Percentiles rank a stretch among this genome's conserved stretches.
phyloP scores from a whole-genome alignment of 2,113 vertebrate species.

The Himantopus leucocephalus region DNA sequence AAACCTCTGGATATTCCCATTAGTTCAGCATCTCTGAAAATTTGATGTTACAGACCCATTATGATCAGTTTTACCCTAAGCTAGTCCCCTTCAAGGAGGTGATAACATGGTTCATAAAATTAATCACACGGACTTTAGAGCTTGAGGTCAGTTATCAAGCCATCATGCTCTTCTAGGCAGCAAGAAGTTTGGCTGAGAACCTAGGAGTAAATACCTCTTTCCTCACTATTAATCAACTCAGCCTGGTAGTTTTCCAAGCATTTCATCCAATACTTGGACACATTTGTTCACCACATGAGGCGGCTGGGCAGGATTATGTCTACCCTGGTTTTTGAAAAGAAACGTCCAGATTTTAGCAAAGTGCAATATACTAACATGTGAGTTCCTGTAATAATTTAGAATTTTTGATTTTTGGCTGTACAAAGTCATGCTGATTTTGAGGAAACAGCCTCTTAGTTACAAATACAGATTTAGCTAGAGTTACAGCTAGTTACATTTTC shows the following conservation, averaged over 20 bases:
- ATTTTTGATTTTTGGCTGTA: not conserved
- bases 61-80: not conserved
- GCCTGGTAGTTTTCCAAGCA: not conserved
- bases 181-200: not conserved
- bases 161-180: not conserved
- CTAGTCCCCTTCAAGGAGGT: not conserved
- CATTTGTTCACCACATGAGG: not conserved
- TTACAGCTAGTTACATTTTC: not conserved
- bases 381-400: not conserved
- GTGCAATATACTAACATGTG: fast-evolving
- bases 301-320: not conserved
- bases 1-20: not conserved
- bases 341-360: not conserved
- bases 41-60: not conserved
- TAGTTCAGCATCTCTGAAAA: not conserved
- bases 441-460: not conserved
- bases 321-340: not conserved
- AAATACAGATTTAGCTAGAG: not conserved
- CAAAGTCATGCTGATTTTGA: not conserved
- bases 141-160: not conserved
- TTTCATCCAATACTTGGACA: not conserved
- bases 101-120: not conserved
- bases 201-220: not conserved
- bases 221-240: not conserved
- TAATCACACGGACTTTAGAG: not conserved